Conservation (phyloP, 1,140 invertebrate species). For the Hesperophylax magnus region DNA sequence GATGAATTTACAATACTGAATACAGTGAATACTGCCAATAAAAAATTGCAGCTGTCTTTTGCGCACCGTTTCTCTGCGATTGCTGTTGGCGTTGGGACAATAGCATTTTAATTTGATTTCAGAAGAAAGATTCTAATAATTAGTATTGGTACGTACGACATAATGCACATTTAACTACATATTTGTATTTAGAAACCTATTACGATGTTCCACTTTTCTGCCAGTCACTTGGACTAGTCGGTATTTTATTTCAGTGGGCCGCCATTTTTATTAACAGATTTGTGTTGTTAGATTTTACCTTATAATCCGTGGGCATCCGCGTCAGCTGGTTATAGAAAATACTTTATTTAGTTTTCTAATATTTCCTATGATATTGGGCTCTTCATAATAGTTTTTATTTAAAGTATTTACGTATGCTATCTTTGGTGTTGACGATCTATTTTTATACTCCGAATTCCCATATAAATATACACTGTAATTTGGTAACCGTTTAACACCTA, state of each 20-base stretch:
- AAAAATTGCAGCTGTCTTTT: conserved; percentile 38
- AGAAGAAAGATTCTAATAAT: conserved; percentile 10
- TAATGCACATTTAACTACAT: neutral
- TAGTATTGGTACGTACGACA: conserved; percentile 4
- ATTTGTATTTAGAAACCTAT: neutral
- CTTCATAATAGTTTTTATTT: no score
- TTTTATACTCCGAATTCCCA: conserved; percentile 15
- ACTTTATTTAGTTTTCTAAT: neutral
- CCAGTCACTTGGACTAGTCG: neutral
- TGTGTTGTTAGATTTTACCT: neutral
- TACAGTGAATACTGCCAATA: neutral
- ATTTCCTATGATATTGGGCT: no score
- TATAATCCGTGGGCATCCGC: conserved; percentile 36
- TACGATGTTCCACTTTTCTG: neutral
- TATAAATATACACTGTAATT: conserved; percentile 20
- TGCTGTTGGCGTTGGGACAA: conserved; percentile 17
- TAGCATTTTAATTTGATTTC: conserved; percentile 31
- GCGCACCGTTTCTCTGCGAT: conserved; percentile 34
- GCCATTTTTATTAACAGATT: conserved; percentile 42
- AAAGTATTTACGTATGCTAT: neutral
- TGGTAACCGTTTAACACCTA: conserved; percentile 41
- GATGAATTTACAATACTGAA: neutral
- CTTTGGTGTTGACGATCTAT: conserved; percentile 28
- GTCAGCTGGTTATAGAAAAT: neutral
- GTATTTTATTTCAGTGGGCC: conserved; percentile 12